Base-by-base conservation (phyloP, 2,888 invertebrate genomes). In the Sphaerophoria taeniata region DNA sequence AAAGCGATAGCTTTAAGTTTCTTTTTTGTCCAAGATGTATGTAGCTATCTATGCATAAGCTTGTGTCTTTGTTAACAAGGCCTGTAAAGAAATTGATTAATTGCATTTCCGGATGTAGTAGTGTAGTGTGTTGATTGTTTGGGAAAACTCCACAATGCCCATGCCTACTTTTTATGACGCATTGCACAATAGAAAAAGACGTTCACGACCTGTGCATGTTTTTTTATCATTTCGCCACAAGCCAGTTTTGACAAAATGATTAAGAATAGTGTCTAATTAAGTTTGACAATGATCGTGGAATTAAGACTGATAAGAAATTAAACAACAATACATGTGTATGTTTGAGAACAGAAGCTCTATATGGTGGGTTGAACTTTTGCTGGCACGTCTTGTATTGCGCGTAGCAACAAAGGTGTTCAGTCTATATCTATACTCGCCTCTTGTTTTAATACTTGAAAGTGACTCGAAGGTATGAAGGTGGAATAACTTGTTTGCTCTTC, bases 341-440 rank as follows among this genome's bases (percentile, higher is more conserved):
- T 24, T n/a, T n/a, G n/a, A n/a, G n/a, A n/a, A 24, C 24, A 24
- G 24, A 24, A 24, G 24, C 24, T 24, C 24, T 24, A 24, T 74
- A 63, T 11, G 24, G 12, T 51, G 39, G n/a, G 45, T 12, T 65
- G 43, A 45, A 60, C 33, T 69, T 24, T 5, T 6, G 3, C 34
- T n/a, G 34, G 24, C 58, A 51, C 51, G 51, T 56, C 58, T 43
- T n/a, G 24, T 5, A 6, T 39, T 53, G 58, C 71, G 58, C 76
- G 11, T 81, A 76, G 81, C 76, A 81, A 81, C 81, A 71, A n/a
- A 74, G 43, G 11, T 9, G 12, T 7, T 51, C 24, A 24, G 24
- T 24, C 24, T 24, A 24, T 24, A 24, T 24, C 24, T 24, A 24
- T 24, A 24, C 2, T 24, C 24, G 24, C n/a, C 12, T 33, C 3